These are phyloP conservation scores for Oscheius onirici DNA, from an alignment of 2,888 invertebrate genomes.

Conservation along the genomic window DNA sequence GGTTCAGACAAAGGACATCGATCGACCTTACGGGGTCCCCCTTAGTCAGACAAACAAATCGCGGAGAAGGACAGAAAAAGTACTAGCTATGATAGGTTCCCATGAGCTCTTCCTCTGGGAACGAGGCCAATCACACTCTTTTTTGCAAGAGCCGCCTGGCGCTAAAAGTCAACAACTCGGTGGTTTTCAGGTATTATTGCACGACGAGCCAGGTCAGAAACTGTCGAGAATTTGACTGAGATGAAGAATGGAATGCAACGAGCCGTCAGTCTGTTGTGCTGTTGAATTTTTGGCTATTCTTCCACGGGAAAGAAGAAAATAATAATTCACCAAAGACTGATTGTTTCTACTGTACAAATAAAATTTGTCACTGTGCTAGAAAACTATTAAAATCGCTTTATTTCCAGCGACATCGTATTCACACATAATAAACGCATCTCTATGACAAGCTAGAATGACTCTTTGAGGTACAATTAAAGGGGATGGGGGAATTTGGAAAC, in stretches of 20 bases:
- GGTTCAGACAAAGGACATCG: constrained; percentile 26
- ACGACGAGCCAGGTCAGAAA: constrained; percentile 21
- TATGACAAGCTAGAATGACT: constrained; percentile 22
- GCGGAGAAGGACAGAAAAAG: constrained; percentile 3
- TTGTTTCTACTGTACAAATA: not conserved
- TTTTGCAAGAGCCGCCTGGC: not conserved
- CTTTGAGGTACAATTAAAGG: constrained; percentile 19
- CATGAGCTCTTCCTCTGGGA: not conserved
- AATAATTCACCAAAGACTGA: not conserved
- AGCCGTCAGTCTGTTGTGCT: constrained; percentile 23
- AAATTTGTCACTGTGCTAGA: not conserved
- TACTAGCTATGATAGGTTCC: constrained; percentile 16
- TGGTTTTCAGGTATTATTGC: constrained; percentile 30
- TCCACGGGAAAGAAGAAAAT: not conserved
- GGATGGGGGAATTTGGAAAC: not conserved
- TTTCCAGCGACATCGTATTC: constrained; percentile 14
- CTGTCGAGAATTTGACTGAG: constrained; percentile 29
- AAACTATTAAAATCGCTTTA: not conserved
- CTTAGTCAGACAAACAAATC: constrained; percentile 20
- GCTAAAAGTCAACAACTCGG: not conserved
- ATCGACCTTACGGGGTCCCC: constrained; percentile 9
- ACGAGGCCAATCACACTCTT: not conserved
- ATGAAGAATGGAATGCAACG: constrained; percentile 34
- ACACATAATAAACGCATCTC: constrained; percentile 9
- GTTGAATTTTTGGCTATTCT: not conserved